phyloP scores from a whole-genome alignment of 2,888 invertebrate species.

The Bibio marci region DNA sequence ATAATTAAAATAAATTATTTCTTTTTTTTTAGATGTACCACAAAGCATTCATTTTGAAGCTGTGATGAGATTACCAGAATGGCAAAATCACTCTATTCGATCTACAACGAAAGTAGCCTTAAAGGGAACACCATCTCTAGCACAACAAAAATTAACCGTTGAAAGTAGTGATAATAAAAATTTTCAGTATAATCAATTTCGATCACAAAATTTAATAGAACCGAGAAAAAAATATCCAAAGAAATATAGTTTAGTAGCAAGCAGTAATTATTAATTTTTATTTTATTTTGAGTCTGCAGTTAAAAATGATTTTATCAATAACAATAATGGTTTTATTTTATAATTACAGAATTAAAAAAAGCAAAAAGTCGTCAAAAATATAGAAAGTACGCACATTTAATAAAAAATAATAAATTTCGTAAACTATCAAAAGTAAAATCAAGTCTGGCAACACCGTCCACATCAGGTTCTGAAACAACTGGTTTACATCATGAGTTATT shows the following conservation, averaged over 20 bases:
- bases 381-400: conserved; percentile 4
- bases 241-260: conserved; percentile 2
- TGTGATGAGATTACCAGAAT: conserved; percentile 57
- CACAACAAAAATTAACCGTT: conserved; percentile 3
- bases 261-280: background rate
- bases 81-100: conserved; percentile 42
- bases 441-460: background rate
- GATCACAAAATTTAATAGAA: too few species aligned
- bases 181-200: conserved; percentile 1
- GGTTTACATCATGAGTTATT: conserved; percentile 12
- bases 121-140: conserved; percentile 33
- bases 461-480: conserved; percentile 15
- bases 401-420: conserved; percentile 5
- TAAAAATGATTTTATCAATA: background rate
- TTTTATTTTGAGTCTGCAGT: background rate
- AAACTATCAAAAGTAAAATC: conserved; percentile 9
- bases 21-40: conserved; percentile 38
- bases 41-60: conserved; percentile 51
- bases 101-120: conserved; percentile 25
- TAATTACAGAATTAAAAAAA: conserved; percentile 10
- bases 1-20: background rate
- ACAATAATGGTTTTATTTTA: background rate
- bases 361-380: conserved; percentile 9
- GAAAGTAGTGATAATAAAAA: conserved; percentile 8
- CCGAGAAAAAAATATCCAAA: background rate